phyloP scores from a whole-genome alignment of 2,113 vertebrate genomes.

The Amphilophus citrinellus region DNA sequence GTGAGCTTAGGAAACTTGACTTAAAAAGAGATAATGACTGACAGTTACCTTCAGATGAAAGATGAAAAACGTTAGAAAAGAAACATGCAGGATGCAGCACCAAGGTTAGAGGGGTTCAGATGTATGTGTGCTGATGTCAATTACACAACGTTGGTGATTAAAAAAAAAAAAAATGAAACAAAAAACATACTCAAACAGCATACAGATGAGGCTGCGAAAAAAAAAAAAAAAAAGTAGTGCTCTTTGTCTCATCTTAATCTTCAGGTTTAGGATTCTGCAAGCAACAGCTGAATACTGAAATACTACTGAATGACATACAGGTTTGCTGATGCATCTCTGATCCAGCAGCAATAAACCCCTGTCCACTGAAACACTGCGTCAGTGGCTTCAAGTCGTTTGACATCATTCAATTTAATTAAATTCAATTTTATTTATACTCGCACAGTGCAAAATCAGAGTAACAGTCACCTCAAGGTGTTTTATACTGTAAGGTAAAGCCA shows the following conservation, averaged over 20 bases:
- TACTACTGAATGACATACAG: slow-evolving; percentile 20
- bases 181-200: not conserved
- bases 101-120: not conserved
- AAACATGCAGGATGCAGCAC: not conserved
- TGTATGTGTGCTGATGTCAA: not conserved
- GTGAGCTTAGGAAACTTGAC: slow-evolving; percentile 35
- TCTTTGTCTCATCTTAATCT: not conserved
- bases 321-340: not conserved
- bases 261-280: not conserved
- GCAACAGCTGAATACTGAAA: slow-evolving; percentile 20
- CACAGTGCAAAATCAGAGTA: too few species aligned
- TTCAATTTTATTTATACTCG: too few species aligned
- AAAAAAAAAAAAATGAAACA: slow-evolving; percentile 19
- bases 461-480: too few species aligned
- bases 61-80: not conserved
- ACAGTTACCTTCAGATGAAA: slow-evolving; percentile 35
- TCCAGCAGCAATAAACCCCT: slow-evolving; percentile 7
- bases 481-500: too few species aligned
- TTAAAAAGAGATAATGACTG: slow-evolving; percentile 61
- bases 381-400: not conserved
- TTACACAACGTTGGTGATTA: slow-evolving; percentile 13
- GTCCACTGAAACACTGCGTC: not conserved
- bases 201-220: not conserved
- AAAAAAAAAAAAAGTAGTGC: not conserved
- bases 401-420: not conserved